These are phyloP conservation scores for Zelleria hepariella DNA, from an alignment of 2,888 invertebrate genomes.

Conservation along the genomic window DNA sequence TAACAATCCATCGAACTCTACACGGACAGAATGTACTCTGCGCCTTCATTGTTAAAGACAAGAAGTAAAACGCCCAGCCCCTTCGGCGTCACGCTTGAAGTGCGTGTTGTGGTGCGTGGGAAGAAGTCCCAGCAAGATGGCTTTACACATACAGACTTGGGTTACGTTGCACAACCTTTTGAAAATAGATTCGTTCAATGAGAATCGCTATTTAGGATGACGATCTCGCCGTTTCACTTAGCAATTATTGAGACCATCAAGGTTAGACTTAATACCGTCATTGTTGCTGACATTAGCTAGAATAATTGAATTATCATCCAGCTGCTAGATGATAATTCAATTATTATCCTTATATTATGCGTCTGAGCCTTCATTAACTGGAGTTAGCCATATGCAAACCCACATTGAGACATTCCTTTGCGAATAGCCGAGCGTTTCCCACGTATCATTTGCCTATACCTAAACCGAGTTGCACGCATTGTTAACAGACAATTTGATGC, in stretches of 20 bases:
- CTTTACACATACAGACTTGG: slow-evolving; percentile 62
- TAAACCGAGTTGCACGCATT: slow-evolving; percentile 27
- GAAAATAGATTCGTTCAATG: neutral
- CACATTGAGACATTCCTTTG: slow-evolving; percentile 26
- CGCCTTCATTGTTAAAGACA: slow-evolving; percentile 28
- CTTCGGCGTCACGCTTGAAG: slow-evolving; percentile 58
- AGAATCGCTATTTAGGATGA: slow-evolving; percentile 3
- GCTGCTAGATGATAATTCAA: slow-evolving; percentile 5
- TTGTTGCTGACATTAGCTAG: neutral
- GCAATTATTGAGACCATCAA: neutral
- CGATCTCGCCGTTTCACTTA: neutral
- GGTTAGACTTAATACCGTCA: neutral
- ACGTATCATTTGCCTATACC: slow-evolving; percentile 39
- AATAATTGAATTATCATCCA: slow-evolving; percentile 9
- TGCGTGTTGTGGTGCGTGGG: slow-evolving; percentile 60
- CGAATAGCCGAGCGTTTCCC: slow-evolving; percentile 35
- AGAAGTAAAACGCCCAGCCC: slow-evolving; percentile 61
- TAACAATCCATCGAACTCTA: neutral
- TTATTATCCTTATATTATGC: slow-evolving; percentile 9
- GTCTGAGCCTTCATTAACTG: slow-evolving; percentile 2
- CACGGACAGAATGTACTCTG: neutral
- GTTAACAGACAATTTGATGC: slow-evolving; percentile 28
- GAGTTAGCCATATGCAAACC: slow-evolving; percentile 18
- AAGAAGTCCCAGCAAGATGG: slow-evolving; percentile 39
- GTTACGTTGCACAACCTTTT: slow-evolving; percentile 64